phyloP scores from a whole-genome alignment of 1,140 invertebrate genomes.

The Cherax destructor region DNA sequence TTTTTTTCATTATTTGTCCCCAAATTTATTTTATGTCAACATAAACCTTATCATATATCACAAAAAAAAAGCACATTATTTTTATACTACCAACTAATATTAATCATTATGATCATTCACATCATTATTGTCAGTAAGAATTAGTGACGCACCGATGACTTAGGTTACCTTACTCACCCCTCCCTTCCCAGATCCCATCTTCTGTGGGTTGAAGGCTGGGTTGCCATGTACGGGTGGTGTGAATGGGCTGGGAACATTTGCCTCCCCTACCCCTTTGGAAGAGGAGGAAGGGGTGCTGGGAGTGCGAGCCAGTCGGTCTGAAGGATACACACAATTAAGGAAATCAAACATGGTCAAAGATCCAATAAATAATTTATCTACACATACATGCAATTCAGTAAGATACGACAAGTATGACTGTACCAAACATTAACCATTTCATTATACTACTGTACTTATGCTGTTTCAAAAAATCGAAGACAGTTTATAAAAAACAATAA shows the following conservation, averaged over 20 bases:
- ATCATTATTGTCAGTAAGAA: neutral
- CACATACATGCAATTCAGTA: too few relatives aligned
- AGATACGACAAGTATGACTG: neutral
- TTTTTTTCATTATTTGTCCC: too few relatives aligned
- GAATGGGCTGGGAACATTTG: slow-evolving; percentile 85
- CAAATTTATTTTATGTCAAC: too few relatives aligned
- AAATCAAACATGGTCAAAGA: neutral
- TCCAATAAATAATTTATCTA: neutral
- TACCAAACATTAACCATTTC: neutral
- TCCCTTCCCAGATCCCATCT: slow-evolving; percentile 86
- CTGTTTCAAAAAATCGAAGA: neutral
- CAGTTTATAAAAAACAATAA: too few relatives aligned
- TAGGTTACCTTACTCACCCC: slow-evolving; percentile 79
- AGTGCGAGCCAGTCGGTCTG: slow-evolving; percentile 58
- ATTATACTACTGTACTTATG: neutral
- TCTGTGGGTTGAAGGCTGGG: slow-evolving; percentile 94
- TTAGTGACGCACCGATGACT: slow-evolving; percentile 53
- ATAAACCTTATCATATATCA: too few relatives aligned
- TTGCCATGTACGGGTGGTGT: slow-evolving; percentile 91
- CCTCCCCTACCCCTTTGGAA: slow-evolving; percentile 74
- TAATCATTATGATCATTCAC: neutral
- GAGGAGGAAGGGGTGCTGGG: slow-evolving; percentile 38
- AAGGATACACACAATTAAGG: neutral
- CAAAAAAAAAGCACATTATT: too few relatives aligned
- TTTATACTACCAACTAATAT: neutral